Evolutionary conservation across 2,113 vertebrate genomes (phyloP), one percentile per base, ranked within the genome.

Genomic region (Vulpes lagopus): DNA sequence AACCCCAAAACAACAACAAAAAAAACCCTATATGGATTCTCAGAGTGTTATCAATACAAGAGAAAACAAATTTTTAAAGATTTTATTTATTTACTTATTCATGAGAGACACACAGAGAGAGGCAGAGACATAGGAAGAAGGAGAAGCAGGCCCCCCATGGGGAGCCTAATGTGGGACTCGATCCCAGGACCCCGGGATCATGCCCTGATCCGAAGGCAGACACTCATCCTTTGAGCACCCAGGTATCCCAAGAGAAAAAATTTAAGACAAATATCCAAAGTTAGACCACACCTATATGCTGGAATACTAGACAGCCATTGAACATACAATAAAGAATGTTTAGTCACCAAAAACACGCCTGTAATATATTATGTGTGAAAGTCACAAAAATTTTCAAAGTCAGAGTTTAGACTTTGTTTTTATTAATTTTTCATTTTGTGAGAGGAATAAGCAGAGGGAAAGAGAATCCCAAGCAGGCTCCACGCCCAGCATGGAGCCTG

Each of bases 261-360:
- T 60, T 25, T 78, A 96, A 82, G 49, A 87, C 19, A 92, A 86
- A 64, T 93, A 93, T 32, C 25, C 19, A 89, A 69, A 94, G 89
- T 82, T 78, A 89, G 65, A 43, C 27, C 38, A 73, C 32, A 65
- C 5, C 11, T 19, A 49, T 43, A 51, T 38, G n/a, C 32, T 27
- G 1, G 80, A 83, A 64, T 35, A 80, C 5, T 15, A 85, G 14
- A 15, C 25, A 96, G 43, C 16, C 71, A 89, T 27, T 94, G 83
- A 78, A 94, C 19, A 69, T 80, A 38, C 2, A 60, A 23, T 53
- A 94, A 90, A 88, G 35, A 82, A 64, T 51, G 5, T 71, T 90
- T 32, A 89, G 16, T 35, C 16, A 67, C 32, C 73, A 62, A 38
- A 69, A 91, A 76, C 84, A 8, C 11, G 22, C 65, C 64, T 74